Evolutionary conservation across 1,140 invertebrate species (phyloP).

Genomic region (Uloborus diversus): DNA sequence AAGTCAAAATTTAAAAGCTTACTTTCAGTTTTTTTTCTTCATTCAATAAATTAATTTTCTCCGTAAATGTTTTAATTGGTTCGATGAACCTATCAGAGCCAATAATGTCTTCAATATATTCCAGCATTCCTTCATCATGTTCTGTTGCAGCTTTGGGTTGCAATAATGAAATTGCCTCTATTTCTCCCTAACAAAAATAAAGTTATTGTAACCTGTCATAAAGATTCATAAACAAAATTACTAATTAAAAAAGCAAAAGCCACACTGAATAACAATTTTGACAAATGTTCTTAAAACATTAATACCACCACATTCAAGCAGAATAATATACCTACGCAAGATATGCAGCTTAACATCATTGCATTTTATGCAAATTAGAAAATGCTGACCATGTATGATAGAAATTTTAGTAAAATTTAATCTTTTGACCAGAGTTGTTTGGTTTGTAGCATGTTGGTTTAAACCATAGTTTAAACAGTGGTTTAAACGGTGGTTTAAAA

Average conservation of each 20-base stretch:
- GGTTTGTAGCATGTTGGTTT: too few species aligned
- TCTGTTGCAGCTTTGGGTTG: slow-evolving; percentile 90
- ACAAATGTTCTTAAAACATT: too few species aligned
- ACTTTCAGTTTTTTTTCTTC: slow-evolving; percentile 84
- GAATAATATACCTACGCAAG: too few species aligned
- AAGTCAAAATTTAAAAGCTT: background rate
- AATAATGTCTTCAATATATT: slow-evolving; percentile 98
- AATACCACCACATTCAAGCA: too few species aligned
- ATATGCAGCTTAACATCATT: too few species aligned
- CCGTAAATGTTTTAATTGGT: slow-evolving; percentile 81
- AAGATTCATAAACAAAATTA: background rate
- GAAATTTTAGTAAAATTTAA: too few species aligned
- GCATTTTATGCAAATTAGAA: too few species aligned
- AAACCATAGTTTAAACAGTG: too few species aligned
- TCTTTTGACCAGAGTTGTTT: too few species aligned
- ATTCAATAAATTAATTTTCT: slow-evolving; percentile 80
- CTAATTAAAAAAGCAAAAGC: background rate
- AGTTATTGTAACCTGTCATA: background rate
- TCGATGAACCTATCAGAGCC: slow-evolving; percentile 86
- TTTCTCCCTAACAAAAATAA: slow-evolving; percentile 82
- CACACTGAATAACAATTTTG: background rate
- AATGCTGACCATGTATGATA: too few species aligned
- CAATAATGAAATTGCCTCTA: slow-evolving; percentile 99
- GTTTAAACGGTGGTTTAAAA: too few species aligned
- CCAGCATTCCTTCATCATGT: slow-evolving; percentile 93